These are phyloP conservation scores for Masticophis lateralis DNA, from an alignment of 2,797 vertebrate species.

Conservation along the genomic window DNA sequence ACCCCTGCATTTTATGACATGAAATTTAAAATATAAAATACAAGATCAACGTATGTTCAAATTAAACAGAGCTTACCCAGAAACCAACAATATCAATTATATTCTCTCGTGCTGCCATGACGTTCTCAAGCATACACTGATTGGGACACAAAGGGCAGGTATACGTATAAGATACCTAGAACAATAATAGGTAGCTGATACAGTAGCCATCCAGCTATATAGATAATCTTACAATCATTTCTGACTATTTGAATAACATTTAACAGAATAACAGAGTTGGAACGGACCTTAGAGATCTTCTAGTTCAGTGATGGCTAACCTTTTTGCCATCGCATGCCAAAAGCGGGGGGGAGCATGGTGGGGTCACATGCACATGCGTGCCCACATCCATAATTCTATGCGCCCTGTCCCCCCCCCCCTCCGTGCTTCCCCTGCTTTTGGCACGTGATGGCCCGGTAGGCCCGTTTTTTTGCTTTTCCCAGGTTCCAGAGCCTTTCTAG, in stretches of 20 bases:
- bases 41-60: background rate
- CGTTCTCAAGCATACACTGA: background rate
- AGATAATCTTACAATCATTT: background rate
- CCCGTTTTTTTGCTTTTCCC: no score
- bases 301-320: background rate
- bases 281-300: background rate
- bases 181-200: background rate
- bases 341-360: no score
- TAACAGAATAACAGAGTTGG: background rate
- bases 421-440: no score
- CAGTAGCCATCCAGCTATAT: background rate
- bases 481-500: no score
- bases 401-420: no score
- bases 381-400: no score
- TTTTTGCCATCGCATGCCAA: no score
- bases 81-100: background rate
- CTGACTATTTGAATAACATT: background rate
- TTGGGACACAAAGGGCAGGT: background rate
- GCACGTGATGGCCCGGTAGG: no score
- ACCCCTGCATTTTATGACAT: background rate
- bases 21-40: background rate
- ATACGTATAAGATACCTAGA: background rate
- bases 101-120: background rate
- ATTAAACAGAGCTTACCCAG: background rate
- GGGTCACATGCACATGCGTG: no score